Percentiles rank a stretch among this genome's conserved stretches.
These are phyloP conservation scores for Murina feae DNA, from an alignment of 2,113 vertebrate species.

Conservation along the genomic window DNA sequence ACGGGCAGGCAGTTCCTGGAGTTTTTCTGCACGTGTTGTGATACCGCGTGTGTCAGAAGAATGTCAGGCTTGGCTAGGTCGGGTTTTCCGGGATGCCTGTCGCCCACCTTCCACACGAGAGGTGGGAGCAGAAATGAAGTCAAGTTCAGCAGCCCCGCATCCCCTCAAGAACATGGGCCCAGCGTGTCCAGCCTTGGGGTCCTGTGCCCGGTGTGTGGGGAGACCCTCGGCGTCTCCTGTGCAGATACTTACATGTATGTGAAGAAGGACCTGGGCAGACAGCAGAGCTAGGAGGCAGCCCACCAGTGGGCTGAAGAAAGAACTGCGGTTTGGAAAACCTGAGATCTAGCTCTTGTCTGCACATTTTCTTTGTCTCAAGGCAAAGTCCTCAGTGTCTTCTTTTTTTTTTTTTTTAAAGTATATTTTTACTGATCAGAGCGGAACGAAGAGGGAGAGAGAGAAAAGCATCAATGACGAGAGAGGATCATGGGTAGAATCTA, in stretches of 20 bases:
- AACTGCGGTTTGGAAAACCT: background rate
- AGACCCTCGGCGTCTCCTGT: background rate
- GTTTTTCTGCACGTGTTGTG: background rate
- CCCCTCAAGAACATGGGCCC: background rate
- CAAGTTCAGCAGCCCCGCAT: background rate
- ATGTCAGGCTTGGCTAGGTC: background rate
- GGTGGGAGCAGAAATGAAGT: background rate
- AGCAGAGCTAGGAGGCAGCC: slow-evolving; percentile 28
- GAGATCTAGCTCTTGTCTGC: background rate
- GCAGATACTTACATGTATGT: background rate
- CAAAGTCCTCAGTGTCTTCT: background rate
- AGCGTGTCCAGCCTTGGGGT: background rate
- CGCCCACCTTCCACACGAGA: background rate
- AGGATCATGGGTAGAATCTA: background rate
- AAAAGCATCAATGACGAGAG: too few species aligned
- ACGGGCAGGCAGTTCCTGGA: background rate
- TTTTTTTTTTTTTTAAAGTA: too few species aligned
- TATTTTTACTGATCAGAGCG: too few species aligned
- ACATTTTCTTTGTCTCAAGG: background rate
- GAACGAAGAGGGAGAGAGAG: too few species aligned
- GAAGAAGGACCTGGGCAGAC: slow-evolving; percentile 13
- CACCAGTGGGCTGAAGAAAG: slow-evolving; percentile 38
- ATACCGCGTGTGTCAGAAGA: background rate
- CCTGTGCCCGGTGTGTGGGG: background rate
- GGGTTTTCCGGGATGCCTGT: background rate